A percentile compares a stretch with the other conserved stretches of the same genome.
phyloP scores from a whole-genome alignment of 2,113 vertebrate species.

The Myiopsitta monachus region DNA sequence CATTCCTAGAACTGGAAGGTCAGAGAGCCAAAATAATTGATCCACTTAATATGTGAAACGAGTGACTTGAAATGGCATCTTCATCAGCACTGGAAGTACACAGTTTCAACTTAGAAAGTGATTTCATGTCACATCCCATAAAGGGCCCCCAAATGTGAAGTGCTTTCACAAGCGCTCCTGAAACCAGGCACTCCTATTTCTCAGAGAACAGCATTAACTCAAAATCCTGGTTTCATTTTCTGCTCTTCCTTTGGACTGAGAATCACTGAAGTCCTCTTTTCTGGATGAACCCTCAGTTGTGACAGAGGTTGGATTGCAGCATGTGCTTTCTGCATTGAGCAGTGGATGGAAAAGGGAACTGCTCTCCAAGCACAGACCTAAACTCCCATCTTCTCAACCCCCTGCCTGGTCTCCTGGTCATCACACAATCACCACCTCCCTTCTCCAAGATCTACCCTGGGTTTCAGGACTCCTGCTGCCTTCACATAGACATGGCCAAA shows the following conservation, averaged over 20 bases:
- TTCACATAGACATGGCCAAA: not conserved
- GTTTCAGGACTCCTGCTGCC: not conserved
- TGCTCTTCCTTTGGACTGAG: not conserved
- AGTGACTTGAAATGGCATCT: conserved; percentile 8
- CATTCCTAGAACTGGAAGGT: conserved; percentile 32
- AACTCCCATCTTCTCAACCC: not conserved
- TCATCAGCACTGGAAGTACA: not conserved
- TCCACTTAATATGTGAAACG: conserved; percentile 1
- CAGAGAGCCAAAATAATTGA: conserved; percentile 31
- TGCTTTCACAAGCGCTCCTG: not conserved
- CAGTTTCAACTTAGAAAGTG: not conserved
- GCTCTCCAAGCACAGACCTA: not conserved
- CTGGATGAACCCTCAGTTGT: not conserved
- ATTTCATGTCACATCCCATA: not conserved
- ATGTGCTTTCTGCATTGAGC: not conserved
- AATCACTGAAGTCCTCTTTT: not conserved
- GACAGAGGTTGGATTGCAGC: not conserved
- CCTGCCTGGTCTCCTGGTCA: not conserved
- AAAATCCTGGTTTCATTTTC: not conserved
- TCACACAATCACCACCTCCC: not conserved
- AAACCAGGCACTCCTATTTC: not conserved
- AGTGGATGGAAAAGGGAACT: not conserved
- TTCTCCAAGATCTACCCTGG: not conserved
- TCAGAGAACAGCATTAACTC: not conserved
- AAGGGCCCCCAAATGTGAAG: not conserved